These are phyloP conservation scores for Hybos culiciformis DNA, from an alignment of 2,888 invertebrate species.

Conservation along the genomic window DNA sequence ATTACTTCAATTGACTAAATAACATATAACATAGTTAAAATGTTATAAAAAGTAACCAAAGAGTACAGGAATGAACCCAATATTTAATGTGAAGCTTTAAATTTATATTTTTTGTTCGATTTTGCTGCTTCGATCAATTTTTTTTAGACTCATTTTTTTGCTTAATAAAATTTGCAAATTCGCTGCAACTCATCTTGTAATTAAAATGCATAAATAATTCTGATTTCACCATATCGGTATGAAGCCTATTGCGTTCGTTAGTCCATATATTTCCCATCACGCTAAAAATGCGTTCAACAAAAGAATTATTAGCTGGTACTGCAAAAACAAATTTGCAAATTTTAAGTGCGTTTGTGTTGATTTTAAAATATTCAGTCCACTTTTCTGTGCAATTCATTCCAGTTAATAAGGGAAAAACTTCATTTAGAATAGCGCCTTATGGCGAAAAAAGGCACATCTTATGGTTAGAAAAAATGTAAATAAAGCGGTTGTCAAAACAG, in stretches of 20 bases:
- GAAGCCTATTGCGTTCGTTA: conserved; percentile 3
- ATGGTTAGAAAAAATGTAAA: too few relatives aligned
- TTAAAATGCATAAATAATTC: conserved; percentile 7
- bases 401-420: conserved; percentile 3
- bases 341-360: conserved; percentile 3
- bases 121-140: neutral
- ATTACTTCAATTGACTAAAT: neutral
- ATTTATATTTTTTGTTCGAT: neutral
- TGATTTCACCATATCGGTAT: conserved; percentile 2
- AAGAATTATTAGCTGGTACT: conserved; percentile 5
- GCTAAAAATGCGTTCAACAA: conserved; percentile 6
- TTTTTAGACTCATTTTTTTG: too few relatives aligned
- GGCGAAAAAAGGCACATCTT: too few relatives aligned
- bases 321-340: conserved; percentile 4
- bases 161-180: neutral
- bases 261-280: conserved; percentile 7
- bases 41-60: neutral
- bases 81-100: neutral
- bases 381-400: neutral
- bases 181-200: neutral
- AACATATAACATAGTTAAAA: neutral
- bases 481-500: too few relatives aligned
- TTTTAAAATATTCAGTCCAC: conserved; percentile 1
- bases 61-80: too few relatives aligned
- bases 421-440: conserved; percentile 5